phyloP scores from a whole-genome alignment of 2,888 invertebrate genomes.

The Aromia moschata region DNA sequence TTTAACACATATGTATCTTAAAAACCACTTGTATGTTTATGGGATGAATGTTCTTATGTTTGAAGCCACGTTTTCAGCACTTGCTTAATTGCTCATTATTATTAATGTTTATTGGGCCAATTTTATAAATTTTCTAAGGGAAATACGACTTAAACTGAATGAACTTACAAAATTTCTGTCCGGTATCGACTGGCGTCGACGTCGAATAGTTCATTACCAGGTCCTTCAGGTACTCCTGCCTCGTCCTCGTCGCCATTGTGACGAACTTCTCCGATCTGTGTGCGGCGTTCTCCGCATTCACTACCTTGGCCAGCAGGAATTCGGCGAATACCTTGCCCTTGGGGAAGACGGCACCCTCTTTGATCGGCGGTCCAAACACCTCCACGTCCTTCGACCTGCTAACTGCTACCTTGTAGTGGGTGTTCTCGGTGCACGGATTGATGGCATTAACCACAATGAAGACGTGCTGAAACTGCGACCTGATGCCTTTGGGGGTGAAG shows the following conservation, averaged over 20 bases:
- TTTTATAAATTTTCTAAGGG: too few relatives aligned
- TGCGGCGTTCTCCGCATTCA: constrained; percentile 97
- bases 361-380: constrained; percentile 94
- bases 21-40: too few relatives aligned
- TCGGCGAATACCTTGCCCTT: constrained; percentile 95
- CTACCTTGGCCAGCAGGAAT: constrained; percentile 92
- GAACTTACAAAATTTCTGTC: constrained; percentile 89
- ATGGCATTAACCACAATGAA: constrained; percentile 91
- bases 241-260: constrained; percentile 94
- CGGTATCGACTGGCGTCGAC: constrained; percentile 81
- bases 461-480: constrained; percentile 98
- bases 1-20: too few relatives aligned
- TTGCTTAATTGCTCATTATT: too few relatives aligned
- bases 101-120: too few relatives aligned
- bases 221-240: constrained; percentile 96
- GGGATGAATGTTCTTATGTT: too few relatives aligned
- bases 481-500: constrained; percentile 93
- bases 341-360: constrained; percentile 84
- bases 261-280: constrained; percentile 96
- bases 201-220: constrained; percentile 86
- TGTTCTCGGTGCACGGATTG: constrained; percentile 91
- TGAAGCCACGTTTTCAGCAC: too few relatives aligned
- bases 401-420: constrained; percentile 77
- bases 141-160: too few relatives aligned
- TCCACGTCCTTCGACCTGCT: constrained; percentile 91